Conservation (phyloP, 2,888 invertebrate species). For the Drosophila neotestacea region DNA sequence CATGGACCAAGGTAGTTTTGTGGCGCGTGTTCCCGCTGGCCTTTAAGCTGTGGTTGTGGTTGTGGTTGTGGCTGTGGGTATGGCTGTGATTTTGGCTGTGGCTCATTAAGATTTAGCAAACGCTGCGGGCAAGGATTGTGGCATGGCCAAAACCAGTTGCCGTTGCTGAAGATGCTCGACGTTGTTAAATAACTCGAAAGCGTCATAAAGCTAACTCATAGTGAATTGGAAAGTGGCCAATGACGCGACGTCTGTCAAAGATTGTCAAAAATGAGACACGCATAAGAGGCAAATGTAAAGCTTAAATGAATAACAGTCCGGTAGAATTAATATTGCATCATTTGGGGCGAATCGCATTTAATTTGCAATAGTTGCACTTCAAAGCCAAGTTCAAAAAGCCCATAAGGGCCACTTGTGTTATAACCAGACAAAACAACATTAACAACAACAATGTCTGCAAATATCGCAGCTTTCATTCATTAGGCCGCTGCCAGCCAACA, state of each 20-base stretch:
- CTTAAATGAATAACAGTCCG: slow-evolving; percentile 52
- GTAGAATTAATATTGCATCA: slow-evolving; percentile 69
- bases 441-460: slow-evolving; percentile 37
- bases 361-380: slow-evolving; percentile 55
- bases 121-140: slow-evolving; percentile 69
- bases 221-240: slow-evolving; percentile 50
- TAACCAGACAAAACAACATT: slow-evolving; percentile 25
- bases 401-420: slow-evolving; percentile 55
- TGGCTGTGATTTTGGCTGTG: slow-evolving; percentile 32
- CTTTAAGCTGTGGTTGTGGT: slow-evolving; percentile 33
- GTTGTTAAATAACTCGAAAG: slow-evolving; percentile 51
- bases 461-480: slow-evolving; percentile 73
- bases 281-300: slow-evolving; percentile 45
- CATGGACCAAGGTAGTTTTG: slow-evolving; percentile 22
- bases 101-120: slow-evolving; percentile 62
- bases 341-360: slow-evolving; percentile 25
- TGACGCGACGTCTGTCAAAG: slow-evolving; percentile 37
- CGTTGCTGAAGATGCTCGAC: slow-evolving; percentile 46
- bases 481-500: slow-evolving; percentile 33
- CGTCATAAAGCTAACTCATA: slow-evolving; percentile 42
- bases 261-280: slow-evolving; percentile 51
- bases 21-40: slow-evolving; percentile 61
- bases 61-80: slow-evolving; percentile 9
- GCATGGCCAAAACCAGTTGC: slow-evolving; percentile 58
- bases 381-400: slow-evolving; percentile 72